Percentiles rank a stretch among this genome's conserved stretches.
These are phyloP conservation scores for Anagyrus pseudococci DNA, from an alignment of 2,888 invertebrate genomes.

Conservation along the genomic window DNA sequence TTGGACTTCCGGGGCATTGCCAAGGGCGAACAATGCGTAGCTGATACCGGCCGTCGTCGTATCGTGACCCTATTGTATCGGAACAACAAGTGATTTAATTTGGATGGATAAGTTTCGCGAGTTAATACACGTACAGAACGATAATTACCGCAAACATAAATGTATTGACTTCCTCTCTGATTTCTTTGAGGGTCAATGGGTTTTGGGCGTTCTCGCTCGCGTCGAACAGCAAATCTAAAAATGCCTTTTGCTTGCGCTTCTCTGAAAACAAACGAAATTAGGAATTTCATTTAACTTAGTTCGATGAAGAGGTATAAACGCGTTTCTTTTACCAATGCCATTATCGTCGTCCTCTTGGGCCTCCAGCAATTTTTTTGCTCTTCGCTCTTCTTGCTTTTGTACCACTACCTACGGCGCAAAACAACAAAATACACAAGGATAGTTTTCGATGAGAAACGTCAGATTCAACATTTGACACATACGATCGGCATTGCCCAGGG, in stretches of 20 bases:
- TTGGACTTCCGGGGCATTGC: conserved; percentile 62
- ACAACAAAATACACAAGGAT: not conserved
- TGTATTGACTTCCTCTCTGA: conserved; percentile 66
- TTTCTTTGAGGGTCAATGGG: conserved; percentile 17
- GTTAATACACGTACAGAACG: conserved; percentile 40
- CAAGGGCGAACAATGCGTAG: conserved; percentile 64
- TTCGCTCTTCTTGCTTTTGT: conserved; percentile 39
- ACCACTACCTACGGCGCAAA: conserved; percentile 43
- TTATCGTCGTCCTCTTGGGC: not conserved
- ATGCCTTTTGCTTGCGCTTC: conserved; percentile 1
- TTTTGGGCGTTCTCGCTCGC: not conserved
- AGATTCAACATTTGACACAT: too few relatives aligned
- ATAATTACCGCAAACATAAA: conserved; percentile 73
- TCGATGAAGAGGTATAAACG: not conserved
- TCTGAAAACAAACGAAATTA: conserved; percentile 1
- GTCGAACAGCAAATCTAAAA: conserved; percentile 26
- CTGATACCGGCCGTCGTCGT: conserved; percentile 65
- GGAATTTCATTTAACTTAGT: not conserved
- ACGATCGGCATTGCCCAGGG: too few relatives aligned
- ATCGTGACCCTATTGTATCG: conserved; percentile 62
- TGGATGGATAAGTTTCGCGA: too few relatives aligned
- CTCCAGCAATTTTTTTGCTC: not conserved
- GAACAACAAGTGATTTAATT: not conserved
- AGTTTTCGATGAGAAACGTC: too few relatives aligned
- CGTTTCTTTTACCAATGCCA: not conserved